Evolutionary conservation across 1,140 invertebrate species (phyloP), one percentile per base, ranked within the genome.

Genomic region (Doryteuthis pealeii): DNA sequence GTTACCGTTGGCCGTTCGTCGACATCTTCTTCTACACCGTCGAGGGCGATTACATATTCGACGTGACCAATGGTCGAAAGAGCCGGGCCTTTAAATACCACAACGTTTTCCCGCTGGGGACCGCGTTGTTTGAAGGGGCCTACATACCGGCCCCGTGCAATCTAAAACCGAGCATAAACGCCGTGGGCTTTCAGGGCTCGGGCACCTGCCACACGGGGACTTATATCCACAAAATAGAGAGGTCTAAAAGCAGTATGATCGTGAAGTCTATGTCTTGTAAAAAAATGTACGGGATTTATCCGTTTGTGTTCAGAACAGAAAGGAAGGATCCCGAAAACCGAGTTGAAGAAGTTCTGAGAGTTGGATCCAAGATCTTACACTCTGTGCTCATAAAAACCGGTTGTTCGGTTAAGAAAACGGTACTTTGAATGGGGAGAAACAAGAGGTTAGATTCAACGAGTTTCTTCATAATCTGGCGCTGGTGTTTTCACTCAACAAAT

Each of bases 191-290:
- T 74, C 32, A 35, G 69, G n/a, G 12, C 71, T 1, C 28, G 12
- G 15, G 32, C n/a, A 8, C 76, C 72, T 54, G 72, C 70, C 8
- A 72, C 72, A 28, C 31, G 65, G 65, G 75, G 2, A 73, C 43
- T 14, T 83, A 75, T 76, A 73, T 73, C 0, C 81, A 81, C 65
- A 82, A 79, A 70, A 33, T 71, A 49, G 82, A 80, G 72, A 45
- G 71, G 18, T 30, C 28, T 32, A 18, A 54, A 22, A 49, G 45
- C 22, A 10, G 62, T 14, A 28, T 62, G 3, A 30, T 66, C 30
- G 67, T 70, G 45, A 66, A 45, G 8, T 71, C 43, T 10, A 62
- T 79, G 1, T 71, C 74, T 5, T 82, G 80, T 73, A 22, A 62
- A n/a, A 28, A 62, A 1, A 5, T 62, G 18, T 62, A 62, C 26